Evolutionary conservation across 2,888 invertebrate genomes (phyloP), one percentile per base, ranked within the genome.

Genomic region (Oxycera nigricornis): DNA sequence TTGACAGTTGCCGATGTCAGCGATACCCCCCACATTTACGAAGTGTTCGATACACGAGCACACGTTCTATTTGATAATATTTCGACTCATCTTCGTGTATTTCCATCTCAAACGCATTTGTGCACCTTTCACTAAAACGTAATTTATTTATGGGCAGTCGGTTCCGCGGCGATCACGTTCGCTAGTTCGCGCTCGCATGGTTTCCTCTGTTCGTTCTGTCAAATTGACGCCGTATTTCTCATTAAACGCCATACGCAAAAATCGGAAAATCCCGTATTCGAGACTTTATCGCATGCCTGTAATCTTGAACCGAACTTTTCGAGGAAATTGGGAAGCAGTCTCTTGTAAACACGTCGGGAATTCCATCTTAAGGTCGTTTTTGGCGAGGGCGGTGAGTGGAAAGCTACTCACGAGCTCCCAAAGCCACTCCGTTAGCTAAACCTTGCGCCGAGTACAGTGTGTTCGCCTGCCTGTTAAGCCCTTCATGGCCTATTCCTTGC

Each of bases 1-100:
- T 6, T 70, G 70, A 70, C 70, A 70, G 70, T 20, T 39, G 65
- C 70, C 52, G 70, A 55, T 70, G 70, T 70, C 70, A 68, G 30
- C 1, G 30, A 68, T 26, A 17, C 28, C 50, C 52, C 52, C 35
- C 11, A 17, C 14, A 26, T 20, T n/a, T n/a, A n/a, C 7, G 30
- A 30, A 31, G 31, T 68, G 50, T 50, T 39, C n/a, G 39, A 50
- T 30, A 17, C 4, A 9, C 26, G 22, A 55, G 20, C 3, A 14
- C 55, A 28, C 22, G 52, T 31, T 20, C 52, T 20, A 35, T n/a
- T n/a, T 17, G 55, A 14, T 24, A 30, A 30, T 35, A 17, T 30
- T 26, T 35, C 68, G 35, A 31, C 20, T 50, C 20, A 35, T 35
- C 62, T 35, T 7, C 26, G 39, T 11, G 30, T 11, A 4, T 41